Percentiles rank a stretch among this genome's conserved stretches.
Conservation (phyloP, 2,797 vertebrate genomes). For the Discoglossus pictus region DNA sequence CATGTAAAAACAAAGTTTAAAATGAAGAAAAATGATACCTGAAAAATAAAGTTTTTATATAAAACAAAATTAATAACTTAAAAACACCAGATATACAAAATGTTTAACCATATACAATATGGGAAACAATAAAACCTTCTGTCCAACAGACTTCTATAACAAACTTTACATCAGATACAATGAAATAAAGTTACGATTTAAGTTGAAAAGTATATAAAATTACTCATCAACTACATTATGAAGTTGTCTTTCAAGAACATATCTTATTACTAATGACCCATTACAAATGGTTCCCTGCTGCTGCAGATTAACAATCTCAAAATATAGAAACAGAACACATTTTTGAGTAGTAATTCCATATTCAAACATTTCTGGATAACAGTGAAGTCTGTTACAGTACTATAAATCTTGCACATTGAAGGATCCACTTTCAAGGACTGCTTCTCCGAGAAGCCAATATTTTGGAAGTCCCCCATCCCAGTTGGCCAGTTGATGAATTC, state of each 20-base stretch:
- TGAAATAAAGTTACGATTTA: constrained; percentile 54
- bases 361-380: too few relatives aligned
- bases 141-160: constrained; percentile 65
- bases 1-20: constrained; percentile 86
- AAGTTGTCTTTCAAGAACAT: constrained; percentile 51
- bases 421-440: too few relatives aligned
- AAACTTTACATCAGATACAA: constrained; percentile 62
- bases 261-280: constrained; percentile 60
- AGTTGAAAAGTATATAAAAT: constrained; percentile 50
- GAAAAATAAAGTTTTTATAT: constrained; percentile 84
- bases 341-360: too few relatives aligned
- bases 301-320: constrained; percentile 42
- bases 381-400: too few relatives aligned
- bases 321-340: constrained; percentile 19
- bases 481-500: too few relatives aligned
- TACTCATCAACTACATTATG: constrained; percentile 53
- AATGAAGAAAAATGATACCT: constrained; percentile 77
- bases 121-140: constrained; percentile 72
- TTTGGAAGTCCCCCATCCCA: too few relatives aligned
- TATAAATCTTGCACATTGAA: too few relatives aligned
- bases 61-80: constrained; percentile 80
- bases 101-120: constrained; percentile 75
- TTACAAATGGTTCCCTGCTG: constrained; percentile 54
- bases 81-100: constrained; percentile 78
- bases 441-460: too few relatives aligned